Evolutionary conservation across 53 echinoderm and acorn worm genomes (phyloP).

Genomic region (Apostichopus leukothele): DNA sequence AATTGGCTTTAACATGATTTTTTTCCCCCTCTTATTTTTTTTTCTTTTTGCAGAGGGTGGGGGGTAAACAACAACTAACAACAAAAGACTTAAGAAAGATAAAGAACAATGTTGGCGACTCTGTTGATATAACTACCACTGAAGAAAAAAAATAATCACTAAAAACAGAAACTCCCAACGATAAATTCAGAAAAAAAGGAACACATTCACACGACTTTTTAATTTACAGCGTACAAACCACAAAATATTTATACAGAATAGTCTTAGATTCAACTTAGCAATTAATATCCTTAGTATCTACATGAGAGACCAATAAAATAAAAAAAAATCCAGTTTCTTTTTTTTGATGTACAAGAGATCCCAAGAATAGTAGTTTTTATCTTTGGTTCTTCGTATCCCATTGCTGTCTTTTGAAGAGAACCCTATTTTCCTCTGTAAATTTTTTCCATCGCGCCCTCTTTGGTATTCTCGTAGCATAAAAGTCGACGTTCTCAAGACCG

Average conservation of each 20-base stretch:
- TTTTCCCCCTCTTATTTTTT: not conserved
- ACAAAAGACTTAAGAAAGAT: conserved; percentile 28
- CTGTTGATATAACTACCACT: conserved; percentile 30
- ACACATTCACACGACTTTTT: conserved; percentile 41
- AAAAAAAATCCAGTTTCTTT: not conserved
- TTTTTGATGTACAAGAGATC: conserved; percentile 13
- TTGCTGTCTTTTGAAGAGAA: not conserved
- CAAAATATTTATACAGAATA: conserved; percentile 50
- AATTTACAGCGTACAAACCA: conserved; percentile 49
- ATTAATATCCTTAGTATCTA: conserved; percentile 27
- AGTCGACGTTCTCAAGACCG: not conserved
- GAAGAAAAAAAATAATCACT: conserved; percentile 7
- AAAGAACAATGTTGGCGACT: conserved; percentile 22
- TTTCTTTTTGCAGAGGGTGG: not conserved
- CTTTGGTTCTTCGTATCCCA: conserved; percentile 20
- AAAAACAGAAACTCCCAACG: conserved; percentile 28
- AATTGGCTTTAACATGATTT: not conserved
- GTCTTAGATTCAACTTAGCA: conserved; percentile 36
- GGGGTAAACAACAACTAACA: conserved; percentile 16
- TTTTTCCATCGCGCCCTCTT: not conserved
- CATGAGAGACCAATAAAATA: conserved; percentile 29
- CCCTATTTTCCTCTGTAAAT: not conserved
- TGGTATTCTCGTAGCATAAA: not conserved
- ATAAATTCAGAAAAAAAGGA: conserved; percentile 26
- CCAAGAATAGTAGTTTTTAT: not conserved